Percentiles rank a stretch among this genome's conserved stretches.
Conservation (phyloP, 2,888 invertebrate species). For the Thera obeliscata region DNA sequence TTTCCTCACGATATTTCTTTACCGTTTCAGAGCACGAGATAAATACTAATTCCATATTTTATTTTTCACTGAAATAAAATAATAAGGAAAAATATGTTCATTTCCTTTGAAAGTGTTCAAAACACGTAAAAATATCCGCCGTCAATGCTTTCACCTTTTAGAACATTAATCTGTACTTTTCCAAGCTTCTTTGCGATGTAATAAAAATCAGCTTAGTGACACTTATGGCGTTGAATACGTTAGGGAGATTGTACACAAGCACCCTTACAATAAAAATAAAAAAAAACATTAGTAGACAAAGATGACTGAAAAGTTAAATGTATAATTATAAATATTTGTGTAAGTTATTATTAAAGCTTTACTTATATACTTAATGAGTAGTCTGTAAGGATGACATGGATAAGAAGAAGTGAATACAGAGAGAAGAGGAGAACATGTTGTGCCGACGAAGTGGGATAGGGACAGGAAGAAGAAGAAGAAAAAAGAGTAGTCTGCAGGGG, state of each 20-base stretch:
- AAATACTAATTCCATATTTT: too few species aligned
- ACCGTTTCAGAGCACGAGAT: too few species aligned
- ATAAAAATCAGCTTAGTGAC: slow-evolving; percentile 80
- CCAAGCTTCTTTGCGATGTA: slow-evolving; percentile 71
- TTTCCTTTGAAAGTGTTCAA: slow-evolving; percentile 42
- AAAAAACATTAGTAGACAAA: slow-evolving; percentile 54
- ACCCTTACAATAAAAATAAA: background rate
- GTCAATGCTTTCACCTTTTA: slow-evolving; percentile 60
- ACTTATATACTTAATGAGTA: too few species aligned
- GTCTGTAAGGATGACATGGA: too few species aligned
- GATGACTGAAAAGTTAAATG: slow-evolving; percentile 86
- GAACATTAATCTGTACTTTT: slow-evolving; percentile 69
- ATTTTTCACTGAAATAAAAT: background rate
- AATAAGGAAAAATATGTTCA: slow-evolving; percentile 30
- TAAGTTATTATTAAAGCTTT: too few species aligned
- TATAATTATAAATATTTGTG: too few species aligned
- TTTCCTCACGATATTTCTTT: too few species aligned
- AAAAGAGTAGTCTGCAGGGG: too few species aligned
- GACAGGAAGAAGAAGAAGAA: too few species aligned
- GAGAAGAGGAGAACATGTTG: too few species aligned
- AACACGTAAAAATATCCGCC: slow-evolving; percentile 52
- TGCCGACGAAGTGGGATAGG: too few species aligned
- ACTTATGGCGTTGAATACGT: slow-evolving; percentile 65
- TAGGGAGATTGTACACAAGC: slow-evolving; percentile 49
- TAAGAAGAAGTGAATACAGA: too few species aligned